Base-by-base conservation (phyloP, 2,888 invertebrate genomes). In the Osmoderma eremita region DNA sequence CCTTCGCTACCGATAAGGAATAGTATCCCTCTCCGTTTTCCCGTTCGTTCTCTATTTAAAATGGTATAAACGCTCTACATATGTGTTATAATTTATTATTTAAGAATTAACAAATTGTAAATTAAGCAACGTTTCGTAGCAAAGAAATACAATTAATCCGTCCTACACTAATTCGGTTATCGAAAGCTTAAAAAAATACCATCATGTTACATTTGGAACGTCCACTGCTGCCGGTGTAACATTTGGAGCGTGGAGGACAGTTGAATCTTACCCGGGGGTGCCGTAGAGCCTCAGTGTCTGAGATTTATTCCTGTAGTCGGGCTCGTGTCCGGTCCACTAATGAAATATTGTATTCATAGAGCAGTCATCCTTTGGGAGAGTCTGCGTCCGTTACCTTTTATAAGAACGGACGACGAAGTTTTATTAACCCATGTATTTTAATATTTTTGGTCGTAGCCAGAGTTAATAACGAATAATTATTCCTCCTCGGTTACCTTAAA, bases 341-440 rank as follows among this genome's bases (percentile, higher is more conserved):
- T 81, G 81, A 81, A 81, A 81, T 81, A 81, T 81, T 78, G 80
- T 81, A 81, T 81, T 81, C 81, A 81, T 81, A 80, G 81, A 78
- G 79, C 77, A 76, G 77, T 68, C 71, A 72, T 74, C 78, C 77
- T 74, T 70, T 69, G 76, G 77, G 76, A 76, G 72, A 72, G 74
- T 75, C 74, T 75, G 72, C 68, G 66, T 67, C 70, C 69, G 63
- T 64, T 67, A 65, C 71, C 39, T 65, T 61, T 56, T 56, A 65
- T 65, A 65, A 65, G 65, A 58, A 65, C 48, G 42, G 61, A 49
- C 64, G 58, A 30, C 22, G 58, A 64, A 68, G 61, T 65, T 61
- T 64, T 65, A 65, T 68, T 68, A 67, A 62, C 63, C 68, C 69
- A 69, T 69, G 67, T 71, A 67, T 70, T 66, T 71, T 69, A 70